Base-by-base conservation (phyloP, 2,113 vertebrate species). In the Salvator merianae region DNA sequence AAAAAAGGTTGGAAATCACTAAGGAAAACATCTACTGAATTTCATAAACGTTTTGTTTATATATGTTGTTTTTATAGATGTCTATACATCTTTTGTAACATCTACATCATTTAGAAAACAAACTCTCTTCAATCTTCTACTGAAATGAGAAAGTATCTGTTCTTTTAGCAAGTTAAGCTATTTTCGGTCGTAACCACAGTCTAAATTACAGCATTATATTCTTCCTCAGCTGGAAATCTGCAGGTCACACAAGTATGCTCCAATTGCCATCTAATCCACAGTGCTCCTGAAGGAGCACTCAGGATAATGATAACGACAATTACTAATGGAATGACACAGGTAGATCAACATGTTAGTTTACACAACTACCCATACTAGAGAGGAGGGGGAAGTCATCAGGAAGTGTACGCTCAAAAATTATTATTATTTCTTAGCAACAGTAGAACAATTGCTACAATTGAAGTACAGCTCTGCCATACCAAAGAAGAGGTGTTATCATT, bases 361-460 rank as follows among this genome's bases (percentile, higher is more conserved):
- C 1, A 86, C 84, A 85, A 73, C 53, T 34, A 83, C 76, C 83
- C 78, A 73, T 81, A 79, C 77, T 81, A 0, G 68, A 86, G 43
- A 9, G 43, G 43, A 47, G 78, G 50, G 1, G 68, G 76, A 86
- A 50, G 72, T 32, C 87, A 77, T 71, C 86, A 86, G 91, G 84
- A 91, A 28, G 36, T 81, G 63, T 0, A 0, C 26, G 75, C 71
- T 79, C 78, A 66, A 81, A 34, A 22, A 84, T 82, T 65, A 69
- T 83, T 91, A 87, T 88, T 93, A 86, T 77, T 89, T 79, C 85
- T 80, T 82, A 74, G 83, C 77, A 73, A 70, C 76, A 32, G 32
- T 63, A 0, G 0, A 24, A 69, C 82, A 87, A 93, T 84, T 6
- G 40, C 85, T 93, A 62, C 78, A 91, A 90, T 90, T 59, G 28